Conservation (phyloP, 1,140 invertebrate genomes). For the Ostrea denselamellosa region DNA sequence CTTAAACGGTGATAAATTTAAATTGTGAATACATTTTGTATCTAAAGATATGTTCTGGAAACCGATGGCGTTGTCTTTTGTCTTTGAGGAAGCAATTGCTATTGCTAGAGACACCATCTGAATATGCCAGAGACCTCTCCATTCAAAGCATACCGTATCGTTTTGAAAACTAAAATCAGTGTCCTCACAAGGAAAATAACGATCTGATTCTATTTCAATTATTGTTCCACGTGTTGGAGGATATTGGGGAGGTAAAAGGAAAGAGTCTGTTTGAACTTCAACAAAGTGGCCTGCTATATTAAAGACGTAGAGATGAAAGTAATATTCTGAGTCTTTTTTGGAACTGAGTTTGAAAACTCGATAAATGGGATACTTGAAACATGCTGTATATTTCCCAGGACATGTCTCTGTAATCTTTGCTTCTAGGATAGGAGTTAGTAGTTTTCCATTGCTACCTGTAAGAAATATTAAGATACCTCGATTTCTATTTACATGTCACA, state of each 20-base stretch:
- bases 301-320: conserved; percentile 51
- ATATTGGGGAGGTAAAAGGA: conserved; percentile 52
- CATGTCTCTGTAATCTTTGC: not conserved
- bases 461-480: not conserved
- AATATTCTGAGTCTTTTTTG: conserved; percentile 30
- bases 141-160: conserved; percentile 49
- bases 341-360: conserved; percentile 41
- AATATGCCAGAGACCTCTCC: conserved; percentile 55
- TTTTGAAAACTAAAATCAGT: conserved; percentile 45
- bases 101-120: conserved; percentile 37
- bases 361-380: conserved; percentile 46
- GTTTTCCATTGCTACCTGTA: not conserved
- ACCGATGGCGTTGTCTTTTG: conserved; percentile 26
- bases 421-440: not conserved
- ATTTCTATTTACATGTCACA: not conserved
- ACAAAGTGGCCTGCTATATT: conserved; percentile 56
- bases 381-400: not conserved
- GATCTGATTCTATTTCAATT: conserved; percentile 26
- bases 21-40: not conserved
- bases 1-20: not conserved
- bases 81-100: conserved; percentile 42
- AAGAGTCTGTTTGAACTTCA: conserved; percentile 41
- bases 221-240: conserved; percentile 53
- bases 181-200: not conserved
- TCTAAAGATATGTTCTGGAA: not conserved